A percentile compares a stretch with the other conserved stretches of the same genome.
These are phyloP conservation scores for Cynaeus angustus DNA, from an alignment of 2,888 invertebrate species.

Conservation along the genomic window DNA sequence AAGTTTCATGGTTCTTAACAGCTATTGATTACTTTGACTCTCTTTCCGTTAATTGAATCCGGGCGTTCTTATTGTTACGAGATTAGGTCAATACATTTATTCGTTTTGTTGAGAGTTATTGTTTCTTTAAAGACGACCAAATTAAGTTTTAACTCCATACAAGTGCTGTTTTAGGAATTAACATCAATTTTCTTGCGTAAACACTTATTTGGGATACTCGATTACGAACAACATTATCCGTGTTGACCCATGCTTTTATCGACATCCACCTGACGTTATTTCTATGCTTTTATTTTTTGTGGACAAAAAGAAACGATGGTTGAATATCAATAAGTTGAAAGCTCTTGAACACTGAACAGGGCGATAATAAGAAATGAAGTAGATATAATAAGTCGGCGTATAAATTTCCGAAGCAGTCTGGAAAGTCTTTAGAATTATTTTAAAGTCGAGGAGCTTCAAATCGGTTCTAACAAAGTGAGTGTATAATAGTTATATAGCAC, in stretches of 20 bases:
- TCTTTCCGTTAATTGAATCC: conserved; percentile 28
- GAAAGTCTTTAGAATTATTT: too few relatives aligned
- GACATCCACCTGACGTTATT: conserved; percentile 11
- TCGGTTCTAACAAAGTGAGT: too few relatives aligned
- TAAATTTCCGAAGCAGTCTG: too few relatives aligned
- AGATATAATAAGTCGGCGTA: too few relatives aligned
- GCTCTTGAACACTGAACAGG: neutral
- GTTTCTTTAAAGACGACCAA: conserved; percentile 4
- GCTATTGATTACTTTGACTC: conserved; percentile 35
- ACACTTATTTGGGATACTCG: neutral
- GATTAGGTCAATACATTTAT: conserved; percentile 19
- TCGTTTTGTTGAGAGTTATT: conserved; percentile 4
- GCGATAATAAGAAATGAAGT: conserved; percentile 4
- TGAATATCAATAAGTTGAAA: conserved; percentile 20
- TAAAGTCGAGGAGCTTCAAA: too few relatives aligned
- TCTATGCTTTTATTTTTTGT: conserved; percentile 9
- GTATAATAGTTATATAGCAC: too few relatives aligned
- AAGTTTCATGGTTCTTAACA: conserved; percentile 16
- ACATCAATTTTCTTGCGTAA: neutral
- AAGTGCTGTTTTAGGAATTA: conserved; percentile 3
- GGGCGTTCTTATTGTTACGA: conserved; percentile 11
- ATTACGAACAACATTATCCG: conserved; percentile 3
- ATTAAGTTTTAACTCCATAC: conserved; percentile 4
- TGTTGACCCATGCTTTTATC: conserved; percentile 10
- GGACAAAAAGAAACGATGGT: conserved; percentile 3